Base-by-base conservation (phyloP, 23 tunicate species). In the Halocynthia roretzi region DNA sequence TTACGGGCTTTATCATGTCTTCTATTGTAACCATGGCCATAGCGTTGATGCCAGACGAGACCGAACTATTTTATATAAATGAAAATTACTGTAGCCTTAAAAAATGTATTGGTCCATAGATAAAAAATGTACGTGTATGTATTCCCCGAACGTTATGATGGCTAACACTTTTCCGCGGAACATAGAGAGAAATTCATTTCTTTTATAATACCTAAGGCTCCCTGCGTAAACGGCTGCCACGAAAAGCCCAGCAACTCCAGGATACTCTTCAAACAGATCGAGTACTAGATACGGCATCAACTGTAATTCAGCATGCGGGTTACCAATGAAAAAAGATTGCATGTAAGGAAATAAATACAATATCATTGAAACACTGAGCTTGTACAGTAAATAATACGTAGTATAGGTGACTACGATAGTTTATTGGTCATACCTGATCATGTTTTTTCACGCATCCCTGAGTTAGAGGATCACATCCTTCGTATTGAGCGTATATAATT, bases 221-320 rank as follows among this genome's bases (percentile, higher is more conserved):
- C 97, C 97, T 7, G 97, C 78, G 70, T 81, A 91, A 7, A 91
- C 86, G 44, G 94, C 72, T 12, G 97, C 77, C 10, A 91, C 64
- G 68, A 84, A 71, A 14, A 91, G 50, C 0, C 97, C 97, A 56
- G 97, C 71, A 66, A 85, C 67, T 50, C 97, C 97, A 5, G 90
- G 90, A 54, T 80, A 54, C 44, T 86, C 69, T 66, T 72, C 54
- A 65, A 91, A 85, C 14, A 84, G 66, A 12, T 81, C 77, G 19
- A 91, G 71, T 10, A 88, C 80, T 76, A 91, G 52, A 52, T 62
- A 85, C 10, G 97, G 91, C 52, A 88, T 21, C 14, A 82, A 77
- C 87, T 88, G 78, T 7, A 11, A 65, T 10, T 71, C 8, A 44
- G 53, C 2, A 67, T 5, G 14, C 14, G 22, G 12, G 19, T 12